Evolutionary conservation across 2,888 invertebrate species (phyloP).

Genomic region (Euzophera pinguis): DNA sequence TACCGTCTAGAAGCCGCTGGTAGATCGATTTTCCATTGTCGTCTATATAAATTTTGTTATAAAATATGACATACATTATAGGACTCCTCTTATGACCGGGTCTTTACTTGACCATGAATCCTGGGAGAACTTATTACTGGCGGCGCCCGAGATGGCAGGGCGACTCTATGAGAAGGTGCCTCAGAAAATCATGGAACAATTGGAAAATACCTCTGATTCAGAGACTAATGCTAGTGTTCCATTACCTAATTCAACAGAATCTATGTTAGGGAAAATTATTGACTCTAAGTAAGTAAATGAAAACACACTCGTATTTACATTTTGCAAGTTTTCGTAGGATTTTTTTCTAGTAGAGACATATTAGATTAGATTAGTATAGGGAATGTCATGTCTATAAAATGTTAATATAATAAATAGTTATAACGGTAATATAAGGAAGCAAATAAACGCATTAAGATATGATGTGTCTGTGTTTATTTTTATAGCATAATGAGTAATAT

Average conservation of each 20-base stretch:
- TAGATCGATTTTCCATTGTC: background rate
- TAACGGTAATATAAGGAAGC: too few relatives aligned
- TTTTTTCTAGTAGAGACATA: too few relatives aligned
- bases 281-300: background rate
- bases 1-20: too few relatives aligned
- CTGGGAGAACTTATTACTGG: slow-evolving; percentile 66
- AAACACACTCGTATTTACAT: too few relatives aligned
- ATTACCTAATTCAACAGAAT: background rate
- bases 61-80: background rate
- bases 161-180: slow-evolving; percentile 37
- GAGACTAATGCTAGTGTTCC: background rate
- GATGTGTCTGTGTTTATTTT: too few relatives aligned
- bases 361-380: too few relatives aligned
- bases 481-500: too few relatives aligned
- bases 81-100: slow-evolving; percentile 25
- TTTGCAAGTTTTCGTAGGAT: too few relatives aligned
- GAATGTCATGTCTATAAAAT: too few relatives aligned
- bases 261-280: background rate
- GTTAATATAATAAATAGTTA: too few relatives aligned
- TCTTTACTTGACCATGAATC: slow-evolving; percentile 59
- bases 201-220: background rate
- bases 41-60: background rate
- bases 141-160: slow-evolving; percentile 56
- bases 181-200: background rate
- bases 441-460: too few relatives aligned